phyloP scores from a whole-genome alignment of 2,888 invertebrate genomes.

The Piscicola geometra region DNA sequence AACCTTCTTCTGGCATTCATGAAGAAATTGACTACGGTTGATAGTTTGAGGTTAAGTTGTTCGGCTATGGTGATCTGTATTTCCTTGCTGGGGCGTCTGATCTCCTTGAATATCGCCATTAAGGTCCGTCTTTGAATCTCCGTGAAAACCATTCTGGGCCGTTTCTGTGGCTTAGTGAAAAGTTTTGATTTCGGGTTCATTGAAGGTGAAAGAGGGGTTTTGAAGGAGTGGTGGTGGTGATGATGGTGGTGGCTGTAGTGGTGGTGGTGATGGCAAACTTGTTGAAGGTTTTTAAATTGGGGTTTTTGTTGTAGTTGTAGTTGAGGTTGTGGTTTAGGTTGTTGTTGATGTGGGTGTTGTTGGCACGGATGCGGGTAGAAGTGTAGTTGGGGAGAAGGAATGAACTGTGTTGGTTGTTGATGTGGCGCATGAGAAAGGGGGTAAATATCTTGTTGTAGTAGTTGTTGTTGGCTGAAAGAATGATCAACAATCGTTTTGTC shows the following conservation, averaged over 20 bases:
- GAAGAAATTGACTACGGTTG: constrained; percentile 98
- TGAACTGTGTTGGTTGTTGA: constrained; percentile 1
- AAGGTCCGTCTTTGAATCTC: constrained; percentile 99
- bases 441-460: neutral
- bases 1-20: constrained; percentile 89
- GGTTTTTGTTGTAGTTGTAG: neutral
- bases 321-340: neutral
- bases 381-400: neutral
- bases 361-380: neutral
- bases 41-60: constrained; percentile 90
- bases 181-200: too few species aligned
- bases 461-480: neutral
- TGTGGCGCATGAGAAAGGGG: neutral
- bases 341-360: neutral
- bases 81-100: constrained; percentile 96
- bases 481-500: neutral
- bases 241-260: constrained; percentile 6
- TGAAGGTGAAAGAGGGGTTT: too few species aligned
- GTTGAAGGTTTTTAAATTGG: neutral
- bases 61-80: constrained; percentile 99
- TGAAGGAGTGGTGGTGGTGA: neutral
- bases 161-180: constrained; percentile 63
- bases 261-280: neutral
- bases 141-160: constrained; percentile 98
- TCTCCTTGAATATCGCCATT: constrained; percentile 99